Evolutionary conservation across 2,797 vertebrate genomes (phyloP), one percentile per base, ranked within the genome.

Genomic region (Rhinatrema bivittatum): DNA sequence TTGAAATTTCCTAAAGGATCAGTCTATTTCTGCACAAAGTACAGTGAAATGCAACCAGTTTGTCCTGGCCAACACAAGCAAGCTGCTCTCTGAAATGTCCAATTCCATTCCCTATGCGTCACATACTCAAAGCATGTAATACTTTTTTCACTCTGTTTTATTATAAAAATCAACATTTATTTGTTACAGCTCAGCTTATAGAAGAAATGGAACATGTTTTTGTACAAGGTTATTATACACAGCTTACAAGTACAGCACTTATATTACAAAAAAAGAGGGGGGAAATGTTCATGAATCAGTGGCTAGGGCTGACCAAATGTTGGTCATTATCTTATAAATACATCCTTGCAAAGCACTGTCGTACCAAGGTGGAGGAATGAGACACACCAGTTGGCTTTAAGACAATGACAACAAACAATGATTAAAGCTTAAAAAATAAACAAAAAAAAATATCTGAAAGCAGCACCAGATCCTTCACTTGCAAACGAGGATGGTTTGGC

Each of bases 161-260:
- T 94, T 93, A 84, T 87, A 93, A 92, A 91, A 91, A 93, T 88
- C 82, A 91, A 88, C 81, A 89, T 85, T 87, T 60, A 89, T 90
- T 88, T 86, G 84, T 91, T 90, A 89, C 86, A 91, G 87, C 83
- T 91, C 57, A 8, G 87, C 82, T 91, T 87, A 84, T 73, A 82
- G 82, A 74, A 85, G 87, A 87, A 86, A 85, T 85, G 81, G 87
- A 83, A 88, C 79, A 76, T 64, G 73, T 72, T 62, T 82, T 82
- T 90, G 81, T 88, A 92, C 90, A 91, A 76, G 83, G 76, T 65
- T 77, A 60, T 79, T 87, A 79, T 87, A 72, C 81, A 87, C 83
- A 82, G 55, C 63, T 63, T 82, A 88, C 81, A 89, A 84, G 84
- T 84, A 85, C 89, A 89, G 85, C 86, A 81, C 71, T 73, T 87